These are phyloP conservation scores for Scartelaos histophorus DNA, from an alignment of 2,113 vertebrate genomes.

Conservation along the genomic window DNA sequence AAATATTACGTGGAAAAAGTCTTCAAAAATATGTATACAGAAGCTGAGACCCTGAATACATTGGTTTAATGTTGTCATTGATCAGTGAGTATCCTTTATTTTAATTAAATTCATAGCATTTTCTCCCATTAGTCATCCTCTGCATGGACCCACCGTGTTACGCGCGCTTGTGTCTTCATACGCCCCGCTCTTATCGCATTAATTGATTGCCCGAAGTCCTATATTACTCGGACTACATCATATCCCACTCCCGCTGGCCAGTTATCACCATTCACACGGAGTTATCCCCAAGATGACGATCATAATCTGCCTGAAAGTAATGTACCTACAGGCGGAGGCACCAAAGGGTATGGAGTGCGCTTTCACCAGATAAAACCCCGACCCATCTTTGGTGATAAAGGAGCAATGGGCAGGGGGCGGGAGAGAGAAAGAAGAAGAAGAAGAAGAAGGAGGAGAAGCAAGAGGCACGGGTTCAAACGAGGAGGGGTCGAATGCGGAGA, in stretches of 20 bases:
- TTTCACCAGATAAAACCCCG: constrained; percentile 33
- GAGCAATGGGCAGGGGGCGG: constrained; percentile 35
- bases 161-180: not conserved
- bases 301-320: constrained; percentile 2
- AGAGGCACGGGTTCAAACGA: constrained; percentile 36
- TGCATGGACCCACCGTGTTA: not conserved
- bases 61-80: not conserved
- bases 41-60: too few species aligned
- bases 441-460: constrained; percentile 46
- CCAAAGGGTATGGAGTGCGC: not conserved
- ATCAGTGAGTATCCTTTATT: not conserved
- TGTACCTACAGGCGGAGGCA: not conserved
- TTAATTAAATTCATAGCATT: not conserved
- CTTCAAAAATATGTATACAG: too few species aligned
- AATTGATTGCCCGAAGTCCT: constrained; percentile 27
- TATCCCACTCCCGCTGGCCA: not conserved
- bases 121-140: not conserved
- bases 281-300: constrained; percentile 26
- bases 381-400: constrained; percentile 61
- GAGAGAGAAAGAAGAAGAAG: constrained; percentile 35
- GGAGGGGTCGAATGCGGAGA: constrained; percentile 29
- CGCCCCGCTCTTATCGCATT: constrained; percentile 9
- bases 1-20: too few species aligned
- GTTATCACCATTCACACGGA: constrained; percentile 9
- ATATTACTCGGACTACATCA: constrained; percentile 15